Evolutionary conservation across 2,113 vertebrate species (phyloP).

Genomic region (Lampris megalopsis): DNA sequence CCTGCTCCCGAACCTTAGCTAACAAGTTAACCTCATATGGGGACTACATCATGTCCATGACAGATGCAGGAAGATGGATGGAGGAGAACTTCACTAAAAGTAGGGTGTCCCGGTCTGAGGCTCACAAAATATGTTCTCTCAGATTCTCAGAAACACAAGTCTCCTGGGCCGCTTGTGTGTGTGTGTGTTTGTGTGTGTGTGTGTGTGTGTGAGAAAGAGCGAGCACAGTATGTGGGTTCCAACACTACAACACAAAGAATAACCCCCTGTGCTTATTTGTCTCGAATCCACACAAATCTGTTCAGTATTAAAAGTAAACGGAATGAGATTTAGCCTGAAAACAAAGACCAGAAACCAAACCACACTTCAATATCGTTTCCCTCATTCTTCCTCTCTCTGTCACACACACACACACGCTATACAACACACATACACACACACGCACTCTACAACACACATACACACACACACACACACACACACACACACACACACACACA

Average conservation of each 20-base stretch:
- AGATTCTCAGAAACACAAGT: too few relatives aligned
- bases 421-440: too few relatives aligned
- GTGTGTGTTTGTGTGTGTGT: neutral
- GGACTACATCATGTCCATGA: too few relatives aligned
- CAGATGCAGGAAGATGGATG: too few relatives aligned
- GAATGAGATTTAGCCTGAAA: conserved; percentile 38
- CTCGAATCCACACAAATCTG: conserved; percentile 54
- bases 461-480: too few relatives aligned
- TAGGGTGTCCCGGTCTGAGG: too few relatives aligned
- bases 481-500: too few relatives aligned
- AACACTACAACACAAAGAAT: conserved; percentile 27
- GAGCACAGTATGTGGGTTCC: neutral
- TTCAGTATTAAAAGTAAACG: conserved; percentile 72
- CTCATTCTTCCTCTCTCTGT: neutral
- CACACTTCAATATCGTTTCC: conserved; percentile 1
- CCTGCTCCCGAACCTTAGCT: too few relatives aligned
- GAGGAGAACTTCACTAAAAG: too few relatives aligned
- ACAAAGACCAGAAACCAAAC: conserved; percentile 26
- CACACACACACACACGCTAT: neutral
- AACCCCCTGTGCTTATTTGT: conserved; percentile 47
- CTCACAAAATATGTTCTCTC: too few relatives aligned
- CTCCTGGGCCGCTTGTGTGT: neutral
- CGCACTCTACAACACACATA: too few relatives aligned
- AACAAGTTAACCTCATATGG: too few relatives aligned
- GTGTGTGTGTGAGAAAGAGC: neutral